Evolutionary conservation across 2,797 vertebrate genomes (phyloP).

Genomic region (Tadarida brasiliensis): DNA sequence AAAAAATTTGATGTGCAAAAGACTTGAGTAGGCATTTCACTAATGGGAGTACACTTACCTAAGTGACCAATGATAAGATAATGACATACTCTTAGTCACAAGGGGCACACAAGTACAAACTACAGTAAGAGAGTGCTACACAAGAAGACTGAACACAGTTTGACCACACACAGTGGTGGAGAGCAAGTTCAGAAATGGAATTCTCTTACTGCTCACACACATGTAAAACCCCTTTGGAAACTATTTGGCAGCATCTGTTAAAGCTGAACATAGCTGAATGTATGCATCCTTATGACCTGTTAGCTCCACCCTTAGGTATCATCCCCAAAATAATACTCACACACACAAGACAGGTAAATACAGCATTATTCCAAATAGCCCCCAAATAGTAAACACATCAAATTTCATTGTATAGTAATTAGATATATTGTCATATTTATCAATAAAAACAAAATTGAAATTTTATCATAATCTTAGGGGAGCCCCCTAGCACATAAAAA

Average conservation of each 20-base stretch:
- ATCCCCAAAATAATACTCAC: background rate
- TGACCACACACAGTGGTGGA: background rate
- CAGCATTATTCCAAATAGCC: slow-evolving; percentile 9
- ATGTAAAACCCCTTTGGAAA: background rate
- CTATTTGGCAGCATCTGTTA: background rate
- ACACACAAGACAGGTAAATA: background rate
- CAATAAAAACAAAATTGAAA: background rate
- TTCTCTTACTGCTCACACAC: background rate
- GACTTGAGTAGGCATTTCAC: background rate
- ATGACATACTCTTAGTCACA: background rate
- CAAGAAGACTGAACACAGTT: background rate
- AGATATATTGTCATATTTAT: background rate
- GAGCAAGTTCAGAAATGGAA: background rate
- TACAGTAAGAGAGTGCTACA: background rate
- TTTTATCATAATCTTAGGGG: background rate
- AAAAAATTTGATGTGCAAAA: background rate
- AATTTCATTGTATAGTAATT: background rate
- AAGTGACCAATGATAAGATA: background rate
- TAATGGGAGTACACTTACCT: background rate
- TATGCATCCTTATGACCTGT: background rate
- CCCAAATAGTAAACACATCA: background rate
- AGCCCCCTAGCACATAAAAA: background rate
- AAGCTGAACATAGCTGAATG: background rate
- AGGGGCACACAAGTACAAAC: background rate
- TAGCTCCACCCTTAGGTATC: background rate